Evolutionary conservation across 1,140 invertebrate species (phyloP).

Genomic region (Sminthurinus signatus): DNA sequence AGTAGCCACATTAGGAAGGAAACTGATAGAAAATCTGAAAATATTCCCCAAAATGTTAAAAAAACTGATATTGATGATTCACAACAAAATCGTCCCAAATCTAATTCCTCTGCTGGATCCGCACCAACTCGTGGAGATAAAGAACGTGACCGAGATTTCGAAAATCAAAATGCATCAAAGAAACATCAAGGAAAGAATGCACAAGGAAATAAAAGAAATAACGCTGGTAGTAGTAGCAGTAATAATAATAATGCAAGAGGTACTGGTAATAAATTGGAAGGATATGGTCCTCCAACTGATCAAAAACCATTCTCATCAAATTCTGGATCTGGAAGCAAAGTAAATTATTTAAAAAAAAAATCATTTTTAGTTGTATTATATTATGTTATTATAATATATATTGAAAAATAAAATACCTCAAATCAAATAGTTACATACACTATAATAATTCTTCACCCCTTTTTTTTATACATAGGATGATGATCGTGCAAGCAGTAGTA

Average conservation of each 20-base stretch:
- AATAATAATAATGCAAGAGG: constrained; percentile 9
- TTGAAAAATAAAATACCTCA: neutral
- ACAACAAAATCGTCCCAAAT: neutral
- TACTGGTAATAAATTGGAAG: constrained; percentile 26
- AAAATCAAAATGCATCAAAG: constrained; percentile 7
- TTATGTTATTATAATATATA: too few species aligned
- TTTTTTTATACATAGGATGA: too few species aligned
- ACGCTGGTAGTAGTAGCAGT: constrained; percentile 13
- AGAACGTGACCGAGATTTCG: constrained; percentile 14
- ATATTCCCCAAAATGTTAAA: neutral
- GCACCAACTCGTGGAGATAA: too few species aligned
- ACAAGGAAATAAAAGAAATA: constrained; percentile 18
- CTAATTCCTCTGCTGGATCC: too few species aligned
- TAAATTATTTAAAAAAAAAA: constrained; percentile 3
- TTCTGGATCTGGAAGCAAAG: constrained; percentile 2
- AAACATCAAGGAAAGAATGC: constrained; percentile 10
- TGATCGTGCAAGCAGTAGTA: too few species aligned
- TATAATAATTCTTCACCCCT: too few species aligned
- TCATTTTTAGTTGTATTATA: too few species aligned
- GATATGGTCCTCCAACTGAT: constrained; percentile 39
- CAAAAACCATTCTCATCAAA: constrained; percentile 30
- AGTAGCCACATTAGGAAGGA: too few species aligned
- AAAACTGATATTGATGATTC: too few species aligned
- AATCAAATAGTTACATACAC: too few species aligned
- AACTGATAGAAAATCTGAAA: neutral